Evolutionary conservation across 2,113 vertebrate species (phyloP), one percentile per base, ranked within the genome.

Genomic region (Anhinga rufa): DNA sequence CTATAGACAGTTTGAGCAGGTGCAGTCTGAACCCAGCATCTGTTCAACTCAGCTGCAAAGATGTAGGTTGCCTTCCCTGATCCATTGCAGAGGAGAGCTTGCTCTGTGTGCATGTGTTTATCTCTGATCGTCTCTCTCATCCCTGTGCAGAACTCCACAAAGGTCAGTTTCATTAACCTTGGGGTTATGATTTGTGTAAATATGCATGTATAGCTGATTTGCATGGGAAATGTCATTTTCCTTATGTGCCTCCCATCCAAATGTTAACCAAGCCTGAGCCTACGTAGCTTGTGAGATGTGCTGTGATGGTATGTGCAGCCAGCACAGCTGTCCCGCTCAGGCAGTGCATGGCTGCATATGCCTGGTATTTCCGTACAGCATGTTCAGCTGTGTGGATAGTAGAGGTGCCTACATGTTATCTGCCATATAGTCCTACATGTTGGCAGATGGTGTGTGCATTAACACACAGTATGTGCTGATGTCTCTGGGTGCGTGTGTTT

Each of bases 301-400:
- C 61, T 46, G 77, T 2, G 4, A 2, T 3, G 28, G 34, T 3
- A 55, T 5, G 36, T 34, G 90, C 11, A 32, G 90, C 60, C 72
- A 36, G 61, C 72, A 15, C 54, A 40, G 79, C 93, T 42, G 31
- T 36, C 52, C 78, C 9, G 54, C 71, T 71, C 64, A 2, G 60
- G 62, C 71, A 66, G 10, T 0, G 2, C 42, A 0, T 0, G 31
- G 31, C 38, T 57, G 83, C 62, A 6, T 5, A 0, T 2, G 38
- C 82, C 69, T 19, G 13, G 0, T 0, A 3, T 9, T 13, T 54
- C 6, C 25, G n/a, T 8, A 46, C 34, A 14, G 66, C 44, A 3
- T 2, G 0, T 49, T 57, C 75, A 36, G 57, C 51, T 42, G 31
- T 5, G 5, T 14, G 32, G 81, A 22, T 3, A 65, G 92, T 0